Evolutionary conservation across 2,113 vertebrate species (phyloP).

Genomic region (Peucedramus taeniatus): DNA sequence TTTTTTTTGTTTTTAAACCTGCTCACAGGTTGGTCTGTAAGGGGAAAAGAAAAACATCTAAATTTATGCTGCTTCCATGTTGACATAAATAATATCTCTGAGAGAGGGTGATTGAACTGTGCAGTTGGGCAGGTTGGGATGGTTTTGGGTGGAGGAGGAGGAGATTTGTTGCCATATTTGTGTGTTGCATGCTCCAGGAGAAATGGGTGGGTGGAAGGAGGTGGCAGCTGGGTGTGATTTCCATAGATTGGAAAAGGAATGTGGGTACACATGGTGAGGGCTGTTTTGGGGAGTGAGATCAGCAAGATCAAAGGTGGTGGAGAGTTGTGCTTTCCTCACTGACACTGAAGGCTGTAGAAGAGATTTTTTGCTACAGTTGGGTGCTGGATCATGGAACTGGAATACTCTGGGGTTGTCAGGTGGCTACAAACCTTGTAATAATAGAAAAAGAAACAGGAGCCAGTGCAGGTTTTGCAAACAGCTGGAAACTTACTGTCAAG

Average conservation of each 20-base stretch:
- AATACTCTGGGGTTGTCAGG: neutral
- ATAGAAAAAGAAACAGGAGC: neutral
- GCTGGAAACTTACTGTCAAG: neutral
- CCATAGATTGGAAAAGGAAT: neutral
- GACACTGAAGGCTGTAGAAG: neutral
- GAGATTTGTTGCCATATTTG: neutral
- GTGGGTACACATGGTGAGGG: neutral
- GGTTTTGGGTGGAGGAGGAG: neutral
- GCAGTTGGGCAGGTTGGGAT: neutral
- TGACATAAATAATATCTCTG: neutral
- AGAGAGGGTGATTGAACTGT: neutral
- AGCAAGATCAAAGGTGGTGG: neutral
- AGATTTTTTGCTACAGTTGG: neutral
- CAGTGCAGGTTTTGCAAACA: neutral
- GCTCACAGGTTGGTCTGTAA: neutral
- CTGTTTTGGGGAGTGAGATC: neutral
- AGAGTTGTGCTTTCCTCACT: neutral
- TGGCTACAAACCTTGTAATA: neutral
- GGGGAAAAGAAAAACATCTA: rapidly evolving
- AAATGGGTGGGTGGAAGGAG: neutral
- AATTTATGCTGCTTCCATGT: neutral
- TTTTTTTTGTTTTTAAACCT: neutral
- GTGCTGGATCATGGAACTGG: neutral
- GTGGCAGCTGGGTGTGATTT: neutral
- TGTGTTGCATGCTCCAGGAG: neutral